These are phyloP conservation scores for Lipophrys pholis DNA, from an alignment of 2,113 vertebrate genomes.

Conservation along the genomic window DNA sequence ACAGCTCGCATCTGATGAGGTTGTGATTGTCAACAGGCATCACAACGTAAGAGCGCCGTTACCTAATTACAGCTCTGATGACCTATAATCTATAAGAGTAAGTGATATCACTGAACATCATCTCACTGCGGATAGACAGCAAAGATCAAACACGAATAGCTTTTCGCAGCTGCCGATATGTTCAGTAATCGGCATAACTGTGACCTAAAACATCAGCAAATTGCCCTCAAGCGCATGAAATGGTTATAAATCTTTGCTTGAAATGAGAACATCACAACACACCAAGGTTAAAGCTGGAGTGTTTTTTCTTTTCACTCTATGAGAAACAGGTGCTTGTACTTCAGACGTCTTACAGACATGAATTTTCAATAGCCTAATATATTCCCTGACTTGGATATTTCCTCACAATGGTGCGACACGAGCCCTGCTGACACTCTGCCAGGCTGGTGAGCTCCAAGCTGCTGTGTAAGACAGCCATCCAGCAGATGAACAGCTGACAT, in stretches of 20 bases:
- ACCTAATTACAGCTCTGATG: slow-evolving; percentile 34
- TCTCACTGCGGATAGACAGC: slow-evolving; percentile 1
- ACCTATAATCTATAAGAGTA: slow-evolving; percentile 24
- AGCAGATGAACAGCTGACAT: slow-evolving; percentile 64
- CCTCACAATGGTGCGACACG: slow-evolving; percentile 41
- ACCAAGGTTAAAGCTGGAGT: background rate
- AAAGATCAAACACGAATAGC: background rate
- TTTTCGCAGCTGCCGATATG: slow-evolving; percentile 6
- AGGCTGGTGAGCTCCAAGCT: slow-evolving; percentile 27
- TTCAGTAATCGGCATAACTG: background rate
- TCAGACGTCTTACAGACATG: background rate
- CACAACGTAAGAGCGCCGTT: slow-evolving; percentile 25
- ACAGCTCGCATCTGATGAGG: slow-evolving; percentile 50
- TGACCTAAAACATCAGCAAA: background rate
- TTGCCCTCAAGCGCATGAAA: background rate
- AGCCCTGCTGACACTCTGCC: slow-evolving; percentile 42
- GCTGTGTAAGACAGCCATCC: slow-evolving; percentile 52
- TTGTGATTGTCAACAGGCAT: slow-evolving; percentile 22
- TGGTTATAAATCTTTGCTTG: background rate
- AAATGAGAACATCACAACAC: background rate
- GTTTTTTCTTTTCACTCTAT: background rate
- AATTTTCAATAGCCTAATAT: slow-evolving; percentile 19
- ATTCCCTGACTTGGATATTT: slow-evolving; percentile 32
- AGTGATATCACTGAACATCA: background rate
- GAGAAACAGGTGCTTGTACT: slow-evolving; percentile 3